phyloP scores from a whole-genome alignment of 2,113 vertebrate genomes.

The Cepphus grylle region DNA sequence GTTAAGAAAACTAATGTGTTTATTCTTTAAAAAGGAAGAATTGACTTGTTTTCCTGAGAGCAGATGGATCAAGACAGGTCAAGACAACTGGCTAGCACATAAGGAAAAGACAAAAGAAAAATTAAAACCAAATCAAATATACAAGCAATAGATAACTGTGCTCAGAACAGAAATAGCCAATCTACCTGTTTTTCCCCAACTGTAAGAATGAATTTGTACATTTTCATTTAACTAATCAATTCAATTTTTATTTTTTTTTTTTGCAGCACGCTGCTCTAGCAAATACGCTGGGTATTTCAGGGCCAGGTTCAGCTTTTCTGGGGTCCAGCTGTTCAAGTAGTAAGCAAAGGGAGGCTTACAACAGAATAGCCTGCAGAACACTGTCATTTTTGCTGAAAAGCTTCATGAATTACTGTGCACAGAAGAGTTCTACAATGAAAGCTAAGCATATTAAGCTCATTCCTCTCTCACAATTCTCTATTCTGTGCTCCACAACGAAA shows the following conservation, averaged over 20 bases:
- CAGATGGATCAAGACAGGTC: background rate
- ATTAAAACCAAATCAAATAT: background rate
- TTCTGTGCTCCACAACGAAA: slow-evolving; percentile 15
- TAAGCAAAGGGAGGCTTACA: background rate
- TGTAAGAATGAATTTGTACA: background rate
- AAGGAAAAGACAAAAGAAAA: background rate
- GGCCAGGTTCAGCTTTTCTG: background rate
- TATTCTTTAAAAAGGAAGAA: slow-evolving; percentile 24
- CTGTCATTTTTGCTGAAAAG: background rate
- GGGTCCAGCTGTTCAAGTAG: background rate
- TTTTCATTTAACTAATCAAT: background rate
- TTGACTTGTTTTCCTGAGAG: slow-evolving; percentile 14
- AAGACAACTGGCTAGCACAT: background rate
- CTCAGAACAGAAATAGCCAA: background rate
- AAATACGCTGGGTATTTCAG: background rate
- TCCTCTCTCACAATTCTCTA: slow-evolving; percentile 16
- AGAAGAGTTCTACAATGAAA: slow-evolving; percentile 15
- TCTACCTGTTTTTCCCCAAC: background rate
- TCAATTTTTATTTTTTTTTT: background rate
- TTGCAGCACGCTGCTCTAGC: background rate
- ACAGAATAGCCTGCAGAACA: background rate
- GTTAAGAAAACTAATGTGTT: slow-evolving; percentile 11
- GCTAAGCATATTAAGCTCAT: slow-evolving; percentile 15
- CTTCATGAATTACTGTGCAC: background rate
- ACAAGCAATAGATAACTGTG: background rate